A percentile compares a stretch with the other conserved stretches of the same genome.
phyloP scores from a whole-genome alignment of 1,140 invertebrate genomes.

The Dysdera silvatica region DNA sequence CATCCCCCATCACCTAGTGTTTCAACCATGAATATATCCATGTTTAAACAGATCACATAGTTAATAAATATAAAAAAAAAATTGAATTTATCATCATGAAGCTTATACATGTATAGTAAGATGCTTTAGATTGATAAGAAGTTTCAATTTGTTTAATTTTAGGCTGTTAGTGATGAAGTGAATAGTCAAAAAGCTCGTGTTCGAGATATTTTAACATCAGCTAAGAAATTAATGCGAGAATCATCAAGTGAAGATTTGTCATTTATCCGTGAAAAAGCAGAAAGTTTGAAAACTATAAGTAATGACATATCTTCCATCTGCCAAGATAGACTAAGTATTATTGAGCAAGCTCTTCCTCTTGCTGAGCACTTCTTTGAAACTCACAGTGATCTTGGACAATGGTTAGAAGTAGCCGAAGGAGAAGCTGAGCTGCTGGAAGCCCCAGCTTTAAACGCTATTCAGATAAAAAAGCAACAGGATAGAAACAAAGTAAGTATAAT shows the following conservation, averaged over 20 bases:
- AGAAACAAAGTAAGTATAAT: slow-evolving; percentile 60
- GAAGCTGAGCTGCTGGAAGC: slow-evolving; percentile 84
- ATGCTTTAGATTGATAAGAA: no score
- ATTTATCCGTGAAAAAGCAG: slow-evolving; percentile 79
- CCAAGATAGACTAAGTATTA: slow-evolving; percentile 69
- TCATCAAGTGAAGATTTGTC: slow-evolving; percentile 80
- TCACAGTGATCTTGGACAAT: slow-evolving; percentile 74
- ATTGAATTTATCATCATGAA: no score
- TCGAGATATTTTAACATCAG: slow-evolving; percentile 78
- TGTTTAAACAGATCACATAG: no score
- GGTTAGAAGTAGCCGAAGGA: slow-evolving; percentile 89
- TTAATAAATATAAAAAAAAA: no score
- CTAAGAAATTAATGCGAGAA: slow-evolving; percentile 87
- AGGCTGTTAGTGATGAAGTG: slow-evolving; percentile 86
- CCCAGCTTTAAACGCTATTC: slow-evolving; percentile 80
- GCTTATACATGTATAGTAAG: no score
- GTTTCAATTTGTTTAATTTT: background rate
- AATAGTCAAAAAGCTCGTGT: slow-evolving; percentile 82
- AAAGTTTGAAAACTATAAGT: slow-evolving; percentile 80
- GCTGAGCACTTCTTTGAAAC: slow-evolving; percentile 91
- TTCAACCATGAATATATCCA: no score
- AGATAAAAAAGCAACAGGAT: slow-evolving; percentile 89
- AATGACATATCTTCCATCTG: slow-evolving; percentile 79
- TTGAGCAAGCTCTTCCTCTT: slow-evolving; percentile 86
- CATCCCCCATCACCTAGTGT: no score